Percentiles rank a stretch among this genome's conserved stretches.
Conservation (phyloP, 2,113 vertebrate genomes). For the Pterophyllum scalare region DNA sequence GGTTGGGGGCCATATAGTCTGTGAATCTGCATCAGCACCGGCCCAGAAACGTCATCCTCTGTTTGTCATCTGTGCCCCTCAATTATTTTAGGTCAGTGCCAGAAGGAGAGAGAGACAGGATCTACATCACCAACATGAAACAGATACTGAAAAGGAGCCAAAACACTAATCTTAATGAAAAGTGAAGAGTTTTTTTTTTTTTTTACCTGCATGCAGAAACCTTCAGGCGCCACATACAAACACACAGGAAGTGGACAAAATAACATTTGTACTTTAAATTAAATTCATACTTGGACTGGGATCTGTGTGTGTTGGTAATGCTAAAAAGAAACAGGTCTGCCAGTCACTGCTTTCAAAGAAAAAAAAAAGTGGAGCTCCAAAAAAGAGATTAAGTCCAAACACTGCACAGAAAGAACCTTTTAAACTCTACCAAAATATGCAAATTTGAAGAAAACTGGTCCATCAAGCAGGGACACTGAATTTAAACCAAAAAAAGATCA, state of each 20-base stretch:
- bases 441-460: neutral
- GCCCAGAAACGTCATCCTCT: conserved; percentile 70
- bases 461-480: neutral
- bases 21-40: conserved; percentile 35
- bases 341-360: neutral
- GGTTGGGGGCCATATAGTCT: conserved; percentile 18
- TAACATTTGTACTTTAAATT: conserved; percentile 4
- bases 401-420: neutral
- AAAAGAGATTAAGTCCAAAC: neutral
- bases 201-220: neutral
- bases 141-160: conserved; percentile 3
- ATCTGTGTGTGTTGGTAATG: neutral
- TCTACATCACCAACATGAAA: conserved; percentile 14
- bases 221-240: neutral
- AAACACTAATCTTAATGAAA: neutral
- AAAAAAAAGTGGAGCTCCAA: neutral
- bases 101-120: conserved; percentile 28
- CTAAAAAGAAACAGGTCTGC: neutral
- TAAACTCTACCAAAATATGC: neutral
- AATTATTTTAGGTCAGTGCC: conserved; percentile 59
- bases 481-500: neutral
- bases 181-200: neutral
- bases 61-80: conserved; percentile 57
- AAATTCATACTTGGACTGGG: neutral
- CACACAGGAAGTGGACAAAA: neutral